Evolutionary conservation across 2,888 invertebrate species (phyloP), one percentile per base, ranked within the genome.

Genomic region (Penaeus monodon): DNA sequence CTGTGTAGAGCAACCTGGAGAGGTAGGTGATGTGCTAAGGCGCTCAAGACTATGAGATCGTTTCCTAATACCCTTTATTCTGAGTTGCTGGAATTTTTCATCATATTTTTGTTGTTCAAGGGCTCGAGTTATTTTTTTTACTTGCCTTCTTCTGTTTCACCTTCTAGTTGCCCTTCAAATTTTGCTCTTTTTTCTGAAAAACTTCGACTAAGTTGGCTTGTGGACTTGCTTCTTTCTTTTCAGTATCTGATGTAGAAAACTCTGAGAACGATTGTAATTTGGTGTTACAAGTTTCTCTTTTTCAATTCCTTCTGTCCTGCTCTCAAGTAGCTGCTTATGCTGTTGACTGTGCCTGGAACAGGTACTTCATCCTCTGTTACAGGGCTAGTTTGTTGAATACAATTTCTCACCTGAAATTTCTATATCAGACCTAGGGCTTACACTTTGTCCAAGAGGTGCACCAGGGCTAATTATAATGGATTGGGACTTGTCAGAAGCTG

Each of bases 151-250:
- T 88, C 77, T 22, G 73, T 29, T 44, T 78, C 86, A 33, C 65
- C 64, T 85, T 88, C 88, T 33, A 74, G 27, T 7, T 73, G 81
- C 17, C 84, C 84, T 57, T 86, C 89, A 81, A 84, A 86, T 38
- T 88, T 90, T n/a, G 88, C 88, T 33, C 85, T 77, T 78, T 90
- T 90, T 70, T 90, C 88, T 22, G 88, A 88, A 68, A 87, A 88
- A 66, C 88, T 90, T 8, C 88, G 87, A 44, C 78, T 79, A n/a
- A 80, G 74, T 14, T 49, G 63, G 73, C 82, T 64, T 38, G 57
- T 63, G 63, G 66, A 49, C 29, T 66, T 8, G 29, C 49, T 57
- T 74, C 63, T 22, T 33, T n/a, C 57, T 79, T 79, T 14, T 86
- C 66, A 27, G 57, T 20, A 73, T 84, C 68, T 8, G 81, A 66